A percentile compares a stretch with the other conserved stretches of the same genome.
phyloP scores from a whole-genome alignment of 2,888 invertebrate species.

The Drosophila pegasa region DNA sequence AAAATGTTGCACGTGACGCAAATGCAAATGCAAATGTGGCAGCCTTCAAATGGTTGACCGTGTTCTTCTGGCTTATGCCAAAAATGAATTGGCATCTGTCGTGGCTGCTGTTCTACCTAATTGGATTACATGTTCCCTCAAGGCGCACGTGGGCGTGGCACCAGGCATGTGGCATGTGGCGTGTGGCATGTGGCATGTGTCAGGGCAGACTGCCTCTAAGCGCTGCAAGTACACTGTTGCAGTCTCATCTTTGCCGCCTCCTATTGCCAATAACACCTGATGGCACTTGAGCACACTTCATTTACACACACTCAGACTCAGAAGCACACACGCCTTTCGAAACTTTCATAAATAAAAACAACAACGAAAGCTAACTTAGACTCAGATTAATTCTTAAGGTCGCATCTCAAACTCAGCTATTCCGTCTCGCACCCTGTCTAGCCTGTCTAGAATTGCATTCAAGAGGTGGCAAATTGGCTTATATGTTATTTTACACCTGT shows the following conservation, averaged over 20 bases:
- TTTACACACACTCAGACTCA: conserved; percentile 39
- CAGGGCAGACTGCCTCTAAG: background rate
- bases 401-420: conserved; percentile 14
- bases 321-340: conserved; percentile 8
- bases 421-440: conserved; percentile 25
- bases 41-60: conserved; percentile 24
- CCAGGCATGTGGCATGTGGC: conserved; percentile 7
- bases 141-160: conserved; percentile 42
- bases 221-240: conserved; percentile 5
- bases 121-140: conserved; percentile 67
- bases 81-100: conserved; percentile 68
- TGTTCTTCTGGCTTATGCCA: conserved; percentile 34
- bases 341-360: conserved; percentile 23
- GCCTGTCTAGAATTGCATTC: conserved; percentile 35
- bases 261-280: conserved; percentile 62
- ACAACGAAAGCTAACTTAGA: conserved; percentile 8
- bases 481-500: background rate
- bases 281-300: conserved; percentile 66
- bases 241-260: conserved; percentile 28
- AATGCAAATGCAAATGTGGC: conserved; percentile 45
- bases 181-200: background rate
- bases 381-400: conserved; percentile 37
- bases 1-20: conserved; percentile 61
- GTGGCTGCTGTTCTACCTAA: conserved; percentile 59
- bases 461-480: conserved; percentile 8